Evolutionary conservation across 2,888 invertebrate species (phyloP).

Genomic region (Seira ritae): DNA sequence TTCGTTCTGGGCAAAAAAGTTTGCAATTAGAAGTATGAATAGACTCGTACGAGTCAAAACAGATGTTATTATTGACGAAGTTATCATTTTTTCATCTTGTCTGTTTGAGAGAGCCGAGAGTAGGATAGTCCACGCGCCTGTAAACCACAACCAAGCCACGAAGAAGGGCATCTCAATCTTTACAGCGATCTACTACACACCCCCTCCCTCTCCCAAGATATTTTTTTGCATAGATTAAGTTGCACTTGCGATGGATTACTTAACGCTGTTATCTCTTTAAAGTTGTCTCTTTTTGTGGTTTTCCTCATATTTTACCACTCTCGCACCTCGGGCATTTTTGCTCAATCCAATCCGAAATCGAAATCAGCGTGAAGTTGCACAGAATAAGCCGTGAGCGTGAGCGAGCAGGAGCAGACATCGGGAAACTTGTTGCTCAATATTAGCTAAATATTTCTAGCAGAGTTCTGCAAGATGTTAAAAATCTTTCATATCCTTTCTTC

Average conservation of each 20-base stretch:
- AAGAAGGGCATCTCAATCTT: neutral
- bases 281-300: neutral
- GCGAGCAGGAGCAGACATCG: too few relatives aligned
- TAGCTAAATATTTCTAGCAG: too few relatives aligned
- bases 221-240: neutral
- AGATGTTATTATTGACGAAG: too few relatives aligned
- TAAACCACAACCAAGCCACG: neutral
- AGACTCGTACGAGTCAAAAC: too few relatives aligned
- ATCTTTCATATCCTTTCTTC: neutral
- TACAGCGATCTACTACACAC: neutral
- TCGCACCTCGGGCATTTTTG: constrained; percentile 30
- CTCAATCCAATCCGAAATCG: too few relatives aligned
- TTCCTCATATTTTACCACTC: constrained; percentile 32
- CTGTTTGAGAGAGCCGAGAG: neutral
- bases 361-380: too few relatives aligned
- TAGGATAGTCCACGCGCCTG: neutral
- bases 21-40: too few relatives aligned
- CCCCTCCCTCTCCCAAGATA: neutral
- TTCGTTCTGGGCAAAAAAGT: too few relatives aligned
- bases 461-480: constrained; percentile 15
- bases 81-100: too few relatives aligned
- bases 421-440: too few relatives aligned
- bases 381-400: too few relatives aligned
- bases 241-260: neutral
- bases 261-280: too few relatives aligned